phyloP scores from a whole-genome alignment of 2,888 invertebrate genomes.

The Galeruca laticollis region DNA sequence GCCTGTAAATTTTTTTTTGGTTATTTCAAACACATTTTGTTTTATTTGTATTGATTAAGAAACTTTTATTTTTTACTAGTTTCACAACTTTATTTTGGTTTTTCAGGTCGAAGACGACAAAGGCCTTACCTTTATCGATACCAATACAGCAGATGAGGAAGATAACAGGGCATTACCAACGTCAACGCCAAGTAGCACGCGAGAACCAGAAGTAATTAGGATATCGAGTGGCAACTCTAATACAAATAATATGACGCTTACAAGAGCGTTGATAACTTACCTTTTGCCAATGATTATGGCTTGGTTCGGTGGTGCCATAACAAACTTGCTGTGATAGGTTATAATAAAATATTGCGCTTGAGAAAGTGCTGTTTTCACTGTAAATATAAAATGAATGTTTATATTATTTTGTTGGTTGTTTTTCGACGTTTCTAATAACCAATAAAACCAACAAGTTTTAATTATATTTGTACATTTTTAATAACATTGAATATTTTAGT shows the following conservation, averaged over 20 bases:
- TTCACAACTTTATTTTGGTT: background rate
- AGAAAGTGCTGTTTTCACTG: constrained; percentile 20
- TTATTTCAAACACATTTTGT: too few species aligned
- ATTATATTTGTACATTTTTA: background rate
- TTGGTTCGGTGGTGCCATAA: constrained; percentile 87
- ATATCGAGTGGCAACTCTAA: constrained; percentile 29
- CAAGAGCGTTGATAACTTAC: constrained; percentile 78
- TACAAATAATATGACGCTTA: constrained; percentile 64
- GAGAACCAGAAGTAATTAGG: constrained; percentile 52
- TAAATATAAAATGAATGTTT: background rate
- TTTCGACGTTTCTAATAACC: background rate
- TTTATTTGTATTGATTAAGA: too few species aligned
- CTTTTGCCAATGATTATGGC: constrained; percentile 85
- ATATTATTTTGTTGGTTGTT: background rate
- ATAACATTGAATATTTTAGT: too few species aligned
- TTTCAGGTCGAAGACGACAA: constrained; percentile 36
- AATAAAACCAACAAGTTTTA: background rate
- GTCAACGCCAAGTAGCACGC: constrained; percentile 51
- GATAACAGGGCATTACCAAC: constrained; percentile 41
- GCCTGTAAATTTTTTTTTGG: too few species aligned
- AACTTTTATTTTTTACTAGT: too few species aligned
- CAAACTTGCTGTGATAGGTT: constrained; percentile 82
- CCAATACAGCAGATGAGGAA: constrained; percentile 33
- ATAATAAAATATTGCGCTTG: constrained; percentile 44
- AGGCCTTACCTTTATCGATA: constrained; percentile 32